A percentile compares a stretch with the other conserved stretches of the same genome.
These are phyloP conservation scores for Clistopyga incitator DNA, from an alignment of 2,888 invertebrate species.

Conservation along the genomic window DNA sequence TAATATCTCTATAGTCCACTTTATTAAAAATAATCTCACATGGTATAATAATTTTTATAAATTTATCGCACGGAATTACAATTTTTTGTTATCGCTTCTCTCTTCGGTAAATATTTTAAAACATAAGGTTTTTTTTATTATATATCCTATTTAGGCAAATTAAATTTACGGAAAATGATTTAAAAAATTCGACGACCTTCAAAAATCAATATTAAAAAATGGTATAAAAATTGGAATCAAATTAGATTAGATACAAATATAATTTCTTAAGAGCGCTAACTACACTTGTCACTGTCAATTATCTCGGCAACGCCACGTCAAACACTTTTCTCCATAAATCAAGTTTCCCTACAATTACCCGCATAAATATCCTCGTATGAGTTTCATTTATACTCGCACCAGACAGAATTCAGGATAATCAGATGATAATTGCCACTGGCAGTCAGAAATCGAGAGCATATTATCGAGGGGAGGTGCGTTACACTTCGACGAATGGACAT, in stretches of 20 bases:
- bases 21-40: no score
- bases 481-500: conserved; percentile 58
- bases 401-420: conserved; percentile 68
- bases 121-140: no score
- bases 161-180: no score
- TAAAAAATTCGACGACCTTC: no score
- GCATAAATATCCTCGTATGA: not conserved
- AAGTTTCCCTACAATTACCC: conserved; percentile 16
- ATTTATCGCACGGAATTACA: no score
- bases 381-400: conserved; percentile 33
- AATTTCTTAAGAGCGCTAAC: not conserved
- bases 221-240: not conserved
- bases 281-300: not conserved
- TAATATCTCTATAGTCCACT: no score
- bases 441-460: conserved; percentile 49
- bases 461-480: conserved; percentile 49
- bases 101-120: no score
- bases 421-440: conserved; percentile 66
- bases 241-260: not conserved
- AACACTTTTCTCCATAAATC: not conserved
- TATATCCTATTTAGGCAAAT: no score
- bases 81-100: no score
- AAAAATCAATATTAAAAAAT: not conserved
- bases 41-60: no score
- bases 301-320: not conserved